Evolutionary conservation across 1,140 invertebrate species (phyloP).

Genomic region (Archegozetes longisetosus): DNA sequence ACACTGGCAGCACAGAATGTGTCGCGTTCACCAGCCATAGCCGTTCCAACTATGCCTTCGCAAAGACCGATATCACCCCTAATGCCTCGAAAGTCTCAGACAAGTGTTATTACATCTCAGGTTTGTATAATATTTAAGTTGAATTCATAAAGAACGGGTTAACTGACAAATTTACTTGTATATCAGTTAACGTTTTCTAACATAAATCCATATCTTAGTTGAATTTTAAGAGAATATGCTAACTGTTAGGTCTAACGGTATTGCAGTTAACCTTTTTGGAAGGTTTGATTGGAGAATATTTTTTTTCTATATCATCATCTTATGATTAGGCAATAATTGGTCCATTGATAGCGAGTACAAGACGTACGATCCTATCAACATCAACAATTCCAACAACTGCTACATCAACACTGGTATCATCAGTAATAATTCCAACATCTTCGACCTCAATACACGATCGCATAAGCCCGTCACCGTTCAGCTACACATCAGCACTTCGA

Average conservation of each 20-base stretch:
- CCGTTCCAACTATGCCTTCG: conserved; percentile 7
- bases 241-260: no score
- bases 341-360: no score
- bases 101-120: background rate
- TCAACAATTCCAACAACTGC: background rate
- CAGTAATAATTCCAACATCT: background rate
- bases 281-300: no score
- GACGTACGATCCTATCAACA: background rate
- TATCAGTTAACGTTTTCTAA: no score
- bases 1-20: conserved; percentile 17
- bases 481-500: background rate
- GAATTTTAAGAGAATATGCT: no score
- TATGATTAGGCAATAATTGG: no score
- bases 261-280: no score
- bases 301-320: no score
- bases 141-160: no score
- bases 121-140: no score
- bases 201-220: no score
- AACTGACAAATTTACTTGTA: no score
- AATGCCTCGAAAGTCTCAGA: conserved; percentile 8
- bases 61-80: conserved; percentile 6
- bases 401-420: conserved; percentile 12
- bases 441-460: background rate
- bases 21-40: background rate
- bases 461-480: background rate